phyloP scores from a whole-genome alignment of 2,113 vertebrate species.

The Toxotes chatareus region DNA sequence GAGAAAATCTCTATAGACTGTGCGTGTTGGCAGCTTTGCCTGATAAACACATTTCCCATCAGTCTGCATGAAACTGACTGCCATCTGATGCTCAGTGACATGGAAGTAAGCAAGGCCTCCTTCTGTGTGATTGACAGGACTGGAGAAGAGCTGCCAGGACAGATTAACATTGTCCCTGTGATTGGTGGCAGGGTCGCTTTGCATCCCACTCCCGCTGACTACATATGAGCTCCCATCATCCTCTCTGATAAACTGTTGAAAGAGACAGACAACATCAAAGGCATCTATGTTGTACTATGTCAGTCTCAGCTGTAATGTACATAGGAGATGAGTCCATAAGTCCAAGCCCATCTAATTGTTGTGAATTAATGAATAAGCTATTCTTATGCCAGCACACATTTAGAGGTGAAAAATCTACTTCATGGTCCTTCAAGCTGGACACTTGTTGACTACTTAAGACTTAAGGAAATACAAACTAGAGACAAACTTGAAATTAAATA shows the following conservation, averaged over 20 bases:
- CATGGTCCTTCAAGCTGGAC: no score
- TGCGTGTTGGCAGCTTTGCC: conserved; percentile 60
- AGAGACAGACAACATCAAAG: neutral
- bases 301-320: no score
- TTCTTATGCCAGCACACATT: no score
- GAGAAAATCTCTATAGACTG: neutral
- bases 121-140: conserved; percentile 69
- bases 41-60: conserved; percentile 79
- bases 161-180: conserved; percentile 67
- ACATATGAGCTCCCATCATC: conserved; percentile 75
- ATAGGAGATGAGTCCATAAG: no score
- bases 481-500: no score
- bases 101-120: conserved; percentile 77
- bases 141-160: conserved; percentile 81
- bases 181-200: conserved; percentile 41
- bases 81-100: conserved; percentile 65
- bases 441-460: no score
- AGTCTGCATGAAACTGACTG: conserved; percentile 69
- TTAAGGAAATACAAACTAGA: no score
- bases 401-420: no score
- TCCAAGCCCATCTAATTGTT: no score
- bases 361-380: no score
- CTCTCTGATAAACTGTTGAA: conserved; percentile 78
- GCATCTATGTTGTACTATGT: neutral
- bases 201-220: conserved; percentile 77